Base-by-base conservation (phyloP, 92 coral and sea anemone species). In the Epizoanthus rinbou region DNA sequence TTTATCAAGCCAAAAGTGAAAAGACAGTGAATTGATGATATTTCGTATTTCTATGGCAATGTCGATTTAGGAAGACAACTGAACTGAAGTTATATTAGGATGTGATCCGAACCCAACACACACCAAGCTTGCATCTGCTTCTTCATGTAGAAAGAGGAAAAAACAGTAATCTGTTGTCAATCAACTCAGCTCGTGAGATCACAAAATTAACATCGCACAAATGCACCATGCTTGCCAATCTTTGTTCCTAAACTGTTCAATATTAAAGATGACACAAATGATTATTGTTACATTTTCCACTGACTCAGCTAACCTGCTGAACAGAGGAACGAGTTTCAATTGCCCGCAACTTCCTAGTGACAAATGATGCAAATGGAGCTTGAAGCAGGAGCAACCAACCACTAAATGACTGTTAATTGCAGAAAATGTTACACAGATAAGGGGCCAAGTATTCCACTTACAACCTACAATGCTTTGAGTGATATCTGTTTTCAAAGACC, bases 151-250 rank as follows among this genome's bases (percentile, higher is more conserved):
- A 14, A 60, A 60, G 56, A 37, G 13, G 16, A 18, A 75, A 25
- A 35, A 59, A 13, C 11, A 37, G 35, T 21, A 13, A 39, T 59
- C 56, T 13, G 22, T 7, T 67, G 28, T 16, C 72, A 33, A 67
- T 67, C 19, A 16, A 67, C 45, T 33, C 7, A 64, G 69, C 15
- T 76, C 53, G 14, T 23, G 7, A 76, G 39, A 22, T 41, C 82
- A 39, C 69, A 78, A 56, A 62, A 57, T 60, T 62, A 23, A 35
- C 35, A 62, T 78, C 82, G 62, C 65, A 33, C 47, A 78, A 41
- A 78, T 25, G 57, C 47, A 13, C 17, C 41, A 23, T 8, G 41
- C 41, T 43, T 31, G 17, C 56, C 57, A 37, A 78, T 41, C 71
- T 47, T 47, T 47, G 54, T 59, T 62, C 43, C 71, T 22, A 11